Evolutionary conservation across 2,113 vertebrate species (phyloP), one percentile per base, ranked within the genome.

Genomic region (Panthera uncia): DNA sequence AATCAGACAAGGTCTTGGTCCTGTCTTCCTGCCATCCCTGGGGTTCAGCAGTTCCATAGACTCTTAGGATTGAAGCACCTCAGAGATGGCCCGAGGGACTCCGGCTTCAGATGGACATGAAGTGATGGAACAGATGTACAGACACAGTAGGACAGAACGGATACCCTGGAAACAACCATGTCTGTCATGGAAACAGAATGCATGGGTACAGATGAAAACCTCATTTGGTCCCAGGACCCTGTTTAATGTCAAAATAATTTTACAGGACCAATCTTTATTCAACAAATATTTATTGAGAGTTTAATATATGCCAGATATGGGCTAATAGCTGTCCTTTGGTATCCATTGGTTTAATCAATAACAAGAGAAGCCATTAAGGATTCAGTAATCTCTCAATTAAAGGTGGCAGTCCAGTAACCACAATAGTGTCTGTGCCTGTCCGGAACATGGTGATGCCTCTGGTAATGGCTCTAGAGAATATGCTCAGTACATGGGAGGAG

Each of bases 381-480:
- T n/a, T 69, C 52, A 84, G 78, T 29, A 6, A 76, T n/a, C 29
- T 79, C 23, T 31, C 41, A 38, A 11, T 80, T 83, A 71, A n/a
- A 33, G 31, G 69, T 16, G 52, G 10, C 2, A 0, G 38, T 71
- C 61, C 61, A 45, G 23, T 71, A 19, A 61, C 41, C 38, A 9
- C 91, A 29, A 0, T 27, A 25, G 33, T 23, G 31, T 71, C 91
- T 52, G 3, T 15, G 1, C 21, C 38, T 55, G 6, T 13, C 0
- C 13, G n/a, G 69, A 68, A 33, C n/a, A 0, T 1, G 7, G 61
- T 13, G 7, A 15, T 11, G 10, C 50, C 61, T 16, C 0, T 13
- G 16, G 68, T 21, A 27, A 29, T 18, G 7, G 74, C 57, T 82
- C 31, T 36, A 13, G 13, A 57, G 61, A 66, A 74, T 61, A 38